Conservation (phyloP, 2,888 invertebrate species). For the Diadromus collaris region DNA sequence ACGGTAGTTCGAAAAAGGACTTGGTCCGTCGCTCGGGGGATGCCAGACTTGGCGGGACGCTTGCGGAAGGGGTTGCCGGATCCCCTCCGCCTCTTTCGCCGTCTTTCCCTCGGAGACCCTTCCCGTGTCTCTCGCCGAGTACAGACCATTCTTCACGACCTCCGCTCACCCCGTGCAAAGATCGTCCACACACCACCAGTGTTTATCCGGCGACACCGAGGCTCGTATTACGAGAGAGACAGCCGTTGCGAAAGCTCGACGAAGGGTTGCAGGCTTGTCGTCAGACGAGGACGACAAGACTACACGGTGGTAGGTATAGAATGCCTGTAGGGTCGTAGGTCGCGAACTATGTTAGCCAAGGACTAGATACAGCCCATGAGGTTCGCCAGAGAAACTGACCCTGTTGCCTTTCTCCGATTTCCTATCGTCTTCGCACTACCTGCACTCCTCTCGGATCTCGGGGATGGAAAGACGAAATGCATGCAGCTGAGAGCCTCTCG, state of each 20-base stretch:
- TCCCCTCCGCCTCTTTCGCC: conserved; percentile 31
- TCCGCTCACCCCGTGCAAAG: conserved; percentile 70
- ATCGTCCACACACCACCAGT: conserved; percentile 73
- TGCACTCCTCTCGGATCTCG: conserved; percentile 10
- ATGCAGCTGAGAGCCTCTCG: conserved; percentile 59
- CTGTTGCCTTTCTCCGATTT: conserved; percentile 45
- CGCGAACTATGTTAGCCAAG: conserved; percentile 59
- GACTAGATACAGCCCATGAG: conserved; percentile 36
- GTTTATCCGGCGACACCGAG: conserved; percentile 72
- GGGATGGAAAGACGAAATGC: conserved; percentile 68
- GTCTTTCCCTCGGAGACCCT: conserved; percentile 36
- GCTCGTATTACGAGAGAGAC: conserved; percentile 65
- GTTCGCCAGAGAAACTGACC: conserved; percentile 46
- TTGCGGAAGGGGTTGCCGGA: conserved; percentile 52
- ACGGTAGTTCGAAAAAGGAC: conserved; percentile 54
- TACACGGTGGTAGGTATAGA: conserved; percentile 60
- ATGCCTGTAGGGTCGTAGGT: conserved; percentile 58
- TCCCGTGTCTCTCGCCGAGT: conserved; percentile 67
- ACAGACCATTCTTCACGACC: conserved; percentile 76
- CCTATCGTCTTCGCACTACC: conserved; percentile 40
- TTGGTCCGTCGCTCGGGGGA: conserved; percentile 47
- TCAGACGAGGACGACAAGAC: conserved; percentile 56
- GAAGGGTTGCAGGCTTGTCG: conserved; percentile 55
- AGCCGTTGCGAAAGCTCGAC: conserved; percentile 58
- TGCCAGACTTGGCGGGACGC: conserved; percentile 65